Evolutionary conservation across 30 jellyfish, hydroid and myxozoan genomes (phyloP).

Genomic region (Pelagia noctiluca): DNA sequence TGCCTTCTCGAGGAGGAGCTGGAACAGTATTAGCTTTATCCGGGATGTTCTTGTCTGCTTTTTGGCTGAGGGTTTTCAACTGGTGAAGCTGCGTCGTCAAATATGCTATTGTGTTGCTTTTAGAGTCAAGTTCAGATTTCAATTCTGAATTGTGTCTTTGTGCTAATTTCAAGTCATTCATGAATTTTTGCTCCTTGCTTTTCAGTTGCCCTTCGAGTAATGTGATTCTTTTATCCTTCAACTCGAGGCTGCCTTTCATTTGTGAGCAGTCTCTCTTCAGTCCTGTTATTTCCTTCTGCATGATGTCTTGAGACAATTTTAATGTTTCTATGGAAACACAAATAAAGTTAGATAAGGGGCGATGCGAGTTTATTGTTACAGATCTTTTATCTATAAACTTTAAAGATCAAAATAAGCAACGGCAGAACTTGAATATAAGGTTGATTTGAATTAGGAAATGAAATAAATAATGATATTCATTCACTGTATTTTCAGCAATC

Average conservation of each 20-base stretch:
- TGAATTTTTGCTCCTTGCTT: slow-evolving; percentile 84
- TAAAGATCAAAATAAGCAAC: too few species aligned
- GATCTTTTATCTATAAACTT: too few species aligned
- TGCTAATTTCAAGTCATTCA: slow-evolving; percentile 62
- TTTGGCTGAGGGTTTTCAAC: slow-evolving; percentile 16
- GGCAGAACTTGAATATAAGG: too few species aligned
- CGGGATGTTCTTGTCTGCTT: background rate
- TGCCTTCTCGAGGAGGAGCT: slow-evolving; percentile 80
- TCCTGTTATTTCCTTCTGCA: slow-evolving; percentile 38
- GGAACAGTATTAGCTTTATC: slow-evolving; percentile 39
- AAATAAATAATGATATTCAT: too few species aligned
- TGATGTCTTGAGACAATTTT: slow-evolving; percentile 26
- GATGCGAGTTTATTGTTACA: too few species aligned
- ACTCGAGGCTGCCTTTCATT: slow-evolving; percentile 45
- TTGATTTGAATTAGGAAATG: too few species aligned
- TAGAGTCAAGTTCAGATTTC: slow-evolving; percentile 84
- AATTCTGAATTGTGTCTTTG: slow-evolving; percentile 70
- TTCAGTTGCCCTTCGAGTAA: slow-evolving; percentile 90
- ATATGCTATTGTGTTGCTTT: slow-evolving; percentile 77
- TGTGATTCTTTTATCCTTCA: slow-evolving; percentile 80
- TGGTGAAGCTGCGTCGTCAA: slow-evolving; percentile 89
- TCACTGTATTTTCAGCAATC: too few species aligned
- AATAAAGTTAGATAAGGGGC: too few species aligned
- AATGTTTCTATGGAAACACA: too few species aligned
- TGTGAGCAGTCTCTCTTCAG: slow-evolving; percentile 48